These are phyloP conservation scores for Epizoanthus stellaris DNA, from an alignment of 92 coral and sea anemone species.

Conservation along the genomic window DNA sequence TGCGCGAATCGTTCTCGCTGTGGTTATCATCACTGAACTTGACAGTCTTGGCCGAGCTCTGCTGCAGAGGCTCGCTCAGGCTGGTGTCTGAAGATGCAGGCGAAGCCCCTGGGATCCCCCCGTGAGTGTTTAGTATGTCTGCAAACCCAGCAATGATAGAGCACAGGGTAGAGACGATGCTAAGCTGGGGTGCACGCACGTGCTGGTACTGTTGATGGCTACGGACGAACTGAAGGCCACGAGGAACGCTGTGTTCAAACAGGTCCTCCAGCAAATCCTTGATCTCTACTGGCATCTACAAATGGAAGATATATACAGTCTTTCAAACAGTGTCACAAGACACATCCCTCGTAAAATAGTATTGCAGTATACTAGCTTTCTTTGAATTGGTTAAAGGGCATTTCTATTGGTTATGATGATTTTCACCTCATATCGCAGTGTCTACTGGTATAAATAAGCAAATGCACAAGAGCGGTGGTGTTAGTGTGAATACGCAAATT, in stretches of 20 bases:
- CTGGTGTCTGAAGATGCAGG: neutral
- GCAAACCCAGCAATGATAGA: slow-evolving; percentile 83
- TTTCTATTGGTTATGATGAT: too few relatives aligned
- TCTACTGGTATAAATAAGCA: too few relatives aligned
- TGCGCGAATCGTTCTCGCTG: slow-evolving; percentile 44
- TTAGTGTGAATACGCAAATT: too few relatives aligned
- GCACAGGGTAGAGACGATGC: slow-evolving; percentile 78
- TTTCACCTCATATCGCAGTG: too few relatives aligned
- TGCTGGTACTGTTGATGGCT: slow-evolving; percentile 66
- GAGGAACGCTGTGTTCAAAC: slow-evolving; percentile 81
- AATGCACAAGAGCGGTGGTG: too few relatives aligned
- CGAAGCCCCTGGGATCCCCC: slow-evolving; percentile 53
- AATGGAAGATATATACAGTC: neutral
- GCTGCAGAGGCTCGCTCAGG: slow-evolving; percentile 40
- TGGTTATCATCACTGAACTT: slow-evolving; percentile 68
- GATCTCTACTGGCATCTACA: slow-evolving; percentile 69
- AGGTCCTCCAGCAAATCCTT: slow-evolving; percentile 68
- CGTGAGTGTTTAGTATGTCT: slow-evolving; percentile 67
- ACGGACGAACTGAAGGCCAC: slow-evolving; percentile 78
- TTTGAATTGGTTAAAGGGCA: too few relatives aligned
- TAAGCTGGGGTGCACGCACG: slow-evolving; percentile 75
- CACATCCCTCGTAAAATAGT: too few relatives aligned
- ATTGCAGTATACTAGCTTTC: too few relatives aligned
- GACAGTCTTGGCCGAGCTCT: slow-evolving; percentile 69
- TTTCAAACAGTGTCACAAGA: too few relatives aligned